A percentile compares a stretch with the other conserved stretches of the same genome.
Evolutionary conservation across 2,113 vertebrate genomes (phyloP).

Genomic region (Dasyurus viverrinus): DNA sequence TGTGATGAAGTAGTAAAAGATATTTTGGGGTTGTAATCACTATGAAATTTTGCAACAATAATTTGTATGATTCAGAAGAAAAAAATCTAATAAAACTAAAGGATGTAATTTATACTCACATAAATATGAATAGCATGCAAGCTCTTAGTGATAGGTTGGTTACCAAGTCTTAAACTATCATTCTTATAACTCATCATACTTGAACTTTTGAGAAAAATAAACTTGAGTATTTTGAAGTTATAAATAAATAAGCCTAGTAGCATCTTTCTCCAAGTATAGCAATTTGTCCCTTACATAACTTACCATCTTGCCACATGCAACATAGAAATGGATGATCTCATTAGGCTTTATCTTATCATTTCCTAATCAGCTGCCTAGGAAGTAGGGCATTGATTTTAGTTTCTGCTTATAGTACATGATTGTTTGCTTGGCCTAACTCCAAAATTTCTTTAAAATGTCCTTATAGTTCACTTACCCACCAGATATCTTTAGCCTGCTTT

Average conservation of each 20-base stretch:
- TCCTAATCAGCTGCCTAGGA: constrained; percentile 53
- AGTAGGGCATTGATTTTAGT: constrained; percentile 64
- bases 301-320: constrained; percentile 51
- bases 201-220: neutral
- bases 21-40: neutral
- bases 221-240: neutral
- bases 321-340: constrained; percentile 57
- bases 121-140: neutral
- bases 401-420: constrained; percentile 66
- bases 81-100: neutral
- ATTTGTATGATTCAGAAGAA: neutral
- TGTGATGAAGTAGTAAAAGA: constrained; percentile 1
- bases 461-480: constrained; percentile 53
- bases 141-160: neutral
- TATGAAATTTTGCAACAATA: neutral
- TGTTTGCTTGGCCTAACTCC: constrained; percentile 62
- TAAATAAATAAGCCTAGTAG: neutral
- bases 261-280: neutral
- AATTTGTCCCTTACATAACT: constrained; percentile 44
- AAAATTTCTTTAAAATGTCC: constrained; percentile 58
- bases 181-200: neutral
- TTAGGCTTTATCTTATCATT: constrained; percentile 62
- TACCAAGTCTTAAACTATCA: constrained; percentile 1
- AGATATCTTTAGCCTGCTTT: constrained; percentile 71
- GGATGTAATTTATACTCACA: neutral